Base-by-base conservation (phyloP, 53 echinoderm and acorn worm genomes). In the Arbacia lixula region DNA sequence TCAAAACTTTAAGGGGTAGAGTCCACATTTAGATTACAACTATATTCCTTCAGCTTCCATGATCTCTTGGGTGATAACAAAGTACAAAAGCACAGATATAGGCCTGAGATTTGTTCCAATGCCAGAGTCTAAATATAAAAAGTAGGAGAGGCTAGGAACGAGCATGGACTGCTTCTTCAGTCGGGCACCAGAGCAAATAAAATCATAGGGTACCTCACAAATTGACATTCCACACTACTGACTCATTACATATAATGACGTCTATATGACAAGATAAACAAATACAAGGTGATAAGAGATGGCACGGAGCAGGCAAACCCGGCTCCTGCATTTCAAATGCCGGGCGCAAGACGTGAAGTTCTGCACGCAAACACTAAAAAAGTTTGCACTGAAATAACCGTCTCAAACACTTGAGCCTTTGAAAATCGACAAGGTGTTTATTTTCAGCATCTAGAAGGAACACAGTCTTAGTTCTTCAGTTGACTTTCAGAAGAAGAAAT, bases 351-450 rank as follows among this genome's bases (percentile, higher is more conserved):
- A 42, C 69, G 43, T 69, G 69, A 69, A 69, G 19, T 27, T 4
- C 69, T 69, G 69, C 69, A 69, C 69, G 69, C 69, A 69, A 69
- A 42, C 28, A 26, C 46, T 40, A 36, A 6, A 28, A 68, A 12
- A 37, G 22, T 41, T 68, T 33, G 39, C 68, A 40, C 41, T 43
- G 36, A 27, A 37, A 38, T 38, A 67, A n/a, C n/a, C n/a, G 39
- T 16, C 69, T 42, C 42, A 69, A 69, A 43, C 69, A 43, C 69
- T 69, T 29, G 43, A 69, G 29, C 69, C 26, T 43, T 69, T 29
- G 19, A 38, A 67, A 67, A 67, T 37, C 67, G 67, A 67, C 67
- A 69, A 69, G 69, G 12, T 69, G 46, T 69, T 69, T 69, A 43
- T 69, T 43, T 68, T 46, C 49, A 36, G 39, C 22, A 69, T 69